These are phyloP conservation scores for Tenebrosternarchus preto DNA, from an alignment of 2,113 vertebrate species.

Conservation along the genomic window DNA sequence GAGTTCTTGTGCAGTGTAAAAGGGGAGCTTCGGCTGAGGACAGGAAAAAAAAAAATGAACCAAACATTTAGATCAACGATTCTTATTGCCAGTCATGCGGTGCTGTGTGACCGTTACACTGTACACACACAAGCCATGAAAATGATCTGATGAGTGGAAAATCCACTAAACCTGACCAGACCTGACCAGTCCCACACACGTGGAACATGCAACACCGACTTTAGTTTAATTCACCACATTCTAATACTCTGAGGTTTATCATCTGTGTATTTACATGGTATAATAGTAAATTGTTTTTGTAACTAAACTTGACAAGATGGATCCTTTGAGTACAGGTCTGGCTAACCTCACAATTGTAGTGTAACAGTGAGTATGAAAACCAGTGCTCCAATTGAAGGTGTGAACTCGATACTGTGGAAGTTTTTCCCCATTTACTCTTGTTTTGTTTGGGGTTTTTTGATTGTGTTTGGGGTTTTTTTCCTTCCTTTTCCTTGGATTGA, in stretches of 20 bases:
- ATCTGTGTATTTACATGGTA: too few relatives aligned
- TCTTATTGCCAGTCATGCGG: not conserved
- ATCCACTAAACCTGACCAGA: not conserved
- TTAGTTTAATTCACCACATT: not conserved
- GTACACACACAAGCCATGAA: not conserved
- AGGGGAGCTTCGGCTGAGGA: not conserved
- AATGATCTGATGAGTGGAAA: not conserved
- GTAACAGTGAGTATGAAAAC: not conserved
- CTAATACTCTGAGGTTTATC: too few relatives aligned
- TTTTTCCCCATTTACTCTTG: too few relatives aligned
- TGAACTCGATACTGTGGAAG: constrained; percentile 4
- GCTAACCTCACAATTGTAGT: not conserved
- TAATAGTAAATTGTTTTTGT: too few relatives aligned
- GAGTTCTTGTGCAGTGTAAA: constrained; percentile 6
- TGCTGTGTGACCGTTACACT: not conserved
- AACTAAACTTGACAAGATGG: not conserved
- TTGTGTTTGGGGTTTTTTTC: too few relatives aligned
- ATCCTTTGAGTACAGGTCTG: not conserved
- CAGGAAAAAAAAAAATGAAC: not conserved
- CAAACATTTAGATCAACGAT: constrained; percentile 13
- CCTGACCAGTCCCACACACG: not conserved
- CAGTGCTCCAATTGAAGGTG: not conserved
- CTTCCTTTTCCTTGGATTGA: not conserved
- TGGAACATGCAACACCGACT: not conserved
- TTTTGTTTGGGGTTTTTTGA: too few relatives aligned